Evolutionary conservation across 2,888 invertebrate genomes (phyloP), one percentile per base, ranked within the genome.

Genomic region (Eutolmus rufibarbis): DNA sequence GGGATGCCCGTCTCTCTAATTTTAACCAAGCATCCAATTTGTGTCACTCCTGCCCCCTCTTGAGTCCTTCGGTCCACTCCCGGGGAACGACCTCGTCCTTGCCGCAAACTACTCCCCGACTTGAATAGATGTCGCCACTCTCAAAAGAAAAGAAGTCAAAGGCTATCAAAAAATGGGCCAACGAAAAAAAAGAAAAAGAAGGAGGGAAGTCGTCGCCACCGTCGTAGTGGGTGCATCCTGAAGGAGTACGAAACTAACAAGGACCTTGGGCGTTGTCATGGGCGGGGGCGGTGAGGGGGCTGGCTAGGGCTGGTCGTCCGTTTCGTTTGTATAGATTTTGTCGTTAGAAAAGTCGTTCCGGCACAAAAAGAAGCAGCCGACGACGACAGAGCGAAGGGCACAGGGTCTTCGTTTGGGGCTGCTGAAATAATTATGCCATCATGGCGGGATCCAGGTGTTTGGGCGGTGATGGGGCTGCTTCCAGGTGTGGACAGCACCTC

Each of bases 21-120:
- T 82, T 82, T 82, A 82, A 82, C 82, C 82, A 82, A 82, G 82
- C 57, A 56, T 82, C 82, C 82, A 82, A 82, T 82, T 82, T 82
- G 82, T 82, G 82, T 57, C 82, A 82, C n/a, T 82, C 51, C 56
- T 37, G 1, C 19, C 57, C 2, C 40, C 37, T 23, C 9, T 37
- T 0, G 31, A 12, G 9, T 23, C n/a, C 57, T 57, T 40, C n/a
- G 4, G 1, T 40, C 66, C 19, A 2, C 5, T 9, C 23, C 7
- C 43, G 40, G 40, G 19, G 16, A 19, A n/a, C 16, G 79, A 28
- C 28, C 51, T 46, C 28, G 79, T 66, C 66, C 66, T 79, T 51
- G 31, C 51, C 79, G 51, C 51, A 79, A 51, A 79, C 46, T 79
- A 28, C 51, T 66, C 66, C 28, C 56, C 8, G 66, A 23, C 66